These are phyloP conservation scores for Pseudeuparius sepicola DNA, from an alignment of 2,888 invertebrate species.

Conservation along the genomic window DNA sequence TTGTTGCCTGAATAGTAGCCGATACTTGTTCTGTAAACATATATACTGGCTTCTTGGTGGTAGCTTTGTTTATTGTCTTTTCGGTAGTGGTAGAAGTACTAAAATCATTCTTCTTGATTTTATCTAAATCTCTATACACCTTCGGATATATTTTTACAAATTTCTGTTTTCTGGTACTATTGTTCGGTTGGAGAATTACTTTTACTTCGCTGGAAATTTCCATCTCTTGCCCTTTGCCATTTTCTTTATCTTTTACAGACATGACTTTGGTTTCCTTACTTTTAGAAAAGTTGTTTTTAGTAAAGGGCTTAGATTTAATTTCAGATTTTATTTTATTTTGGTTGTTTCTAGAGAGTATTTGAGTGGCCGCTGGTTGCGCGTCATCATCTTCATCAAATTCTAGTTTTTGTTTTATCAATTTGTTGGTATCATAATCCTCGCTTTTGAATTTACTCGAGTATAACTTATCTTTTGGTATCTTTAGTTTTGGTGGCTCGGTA, in stretches of 20 bases:
- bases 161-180: conserved; percentile 27
- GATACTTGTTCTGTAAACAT: conserved; percentile 19
- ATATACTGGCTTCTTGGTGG: no score
- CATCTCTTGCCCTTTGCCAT: conserved; percentile 29
- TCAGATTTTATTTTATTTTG: no score
- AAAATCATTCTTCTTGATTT: not conserved
- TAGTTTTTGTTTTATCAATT: no score
- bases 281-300: conserved; percentile 25
- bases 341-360: no score
- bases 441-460: no score
- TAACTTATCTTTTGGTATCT: no score
- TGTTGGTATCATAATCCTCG: no score
- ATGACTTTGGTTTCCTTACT: conserved; percentile 29
- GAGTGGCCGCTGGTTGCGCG: no score
- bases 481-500: no score
- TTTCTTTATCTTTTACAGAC: conserved; percentile 29
- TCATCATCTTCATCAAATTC: no score
- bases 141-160: conserved; percentile 32
- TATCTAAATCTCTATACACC: conserved; percentile 20
- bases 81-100: not conserved
- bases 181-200: conserved; percentile 28
- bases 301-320: no score
- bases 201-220: conserved; percentile 33
- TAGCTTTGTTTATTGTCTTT: no score
- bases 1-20: conserved; percentile 20